These are phyloP conservation scores for Meghimatium bilineatum DNA, from an alignment of 2,888 invertebrate species.

Conservation along the genomic window DNA sequence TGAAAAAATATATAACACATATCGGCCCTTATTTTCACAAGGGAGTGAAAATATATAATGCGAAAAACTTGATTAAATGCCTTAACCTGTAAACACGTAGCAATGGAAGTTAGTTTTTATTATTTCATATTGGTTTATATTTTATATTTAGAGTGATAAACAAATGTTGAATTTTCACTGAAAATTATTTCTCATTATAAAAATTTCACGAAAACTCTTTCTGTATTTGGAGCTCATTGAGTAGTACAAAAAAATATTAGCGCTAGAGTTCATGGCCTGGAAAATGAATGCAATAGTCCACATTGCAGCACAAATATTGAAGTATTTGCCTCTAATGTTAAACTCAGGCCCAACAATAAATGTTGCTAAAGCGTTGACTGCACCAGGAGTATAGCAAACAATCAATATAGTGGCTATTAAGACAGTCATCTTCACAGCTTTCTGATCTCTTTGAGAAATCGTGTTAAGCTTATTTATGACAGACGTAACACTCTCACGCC, in stretches of 20 bases:
- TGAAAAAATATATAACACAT: too few relatives aligned
- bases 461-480: background rate
- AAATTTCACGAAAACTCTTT: background rate
- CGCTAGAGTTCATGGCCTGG: conserved; percentile 6
- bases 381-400: conserved; percentile 12
- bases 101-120: too few relatives aligned
- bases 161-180: too few relatives aligned
- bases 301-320: background rate
- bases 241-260: conserved; percentile 9
- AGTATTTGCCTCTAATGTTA: background rate
- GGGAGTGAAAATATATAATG: too few relatives aligned
- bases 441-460: background rate
- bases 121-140: too few relatives aligned
- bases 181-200: too few relatives aligned
- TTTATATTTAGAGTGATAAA: too few relatives aligned
- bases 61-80: too few relatives aligned
- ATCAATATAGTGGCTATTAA: background rate
- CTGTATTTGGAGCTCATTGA: conserved; percentile 18
- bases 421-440: background rate
- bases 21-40: too few relatives aligned
- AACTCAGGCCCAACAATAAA: conserved; percentile 17
- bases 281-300: background rate
- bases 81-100: too few relatives aligned
- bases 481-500: background rate
- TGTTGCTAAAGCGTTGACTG: background rate